Base-by-base conservation (phyloP, 1,140 invertebrate species). In the Aradophagus sp. region DNA sequence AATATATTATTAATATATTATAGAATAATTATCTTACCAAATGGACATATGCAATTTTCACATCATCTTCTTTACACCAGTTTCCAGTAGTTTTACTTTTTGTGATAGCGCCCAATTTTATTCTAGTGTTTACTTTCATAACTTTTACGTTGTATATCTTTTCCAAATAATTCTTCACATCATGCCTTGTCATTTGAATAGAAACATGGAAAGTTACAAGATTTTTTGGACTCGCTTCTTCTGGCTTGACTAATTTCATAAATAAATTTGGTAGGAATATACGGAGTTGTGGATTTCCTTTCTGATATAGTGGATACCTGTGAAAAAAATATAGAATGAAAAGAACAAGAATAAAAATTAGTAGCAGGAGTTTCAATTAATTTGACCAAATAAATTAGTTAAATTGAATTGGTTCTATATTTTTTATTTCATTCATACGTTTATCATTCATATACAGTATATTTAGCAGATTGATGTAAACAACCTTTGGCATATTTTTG, bases 261-360 rank as follows among this genome's bases (percentile, higher is more conserved):
- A 93, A 97, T 84, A 97, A 97, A 83, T 97, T 95, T 7, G 96
- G 95, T 14, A 98, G 82, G 85, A 95, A 97, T 19, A 97, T 86
- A 59, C 95, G 86, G 20, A 95, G 81, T 78, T 98, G 96, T 14
- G 96, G 95, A 84, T 95, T 94, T 6, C 95, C 96, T 83, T 89
- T 90, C 84, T 93, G 92, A 82, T 95, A 97, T 11, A 96, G 73
- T 2, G 95, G 95, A 86, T 97, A 97, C 89, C 93, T 90, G 23
- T 16, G 50, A 48, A 58, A 20, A 23, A 23, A 4, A 23, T 8
- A 5, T 23, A 23, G 8, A 23, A 8, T 23, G n/a, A n/a, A n/a
- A n/a, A n/a, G n/a, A n/a, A n/a, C n/a, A n/a, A n/a, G n/a, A n/a
- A n/a, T n/a, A n/a, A n/a, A n/a, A n/a, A n/a, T n/a, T n/a, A n/a